Percentiles rank a stretch among this genome's conserved stretches.
Conservation (phyloP, 2,113 vertebrate species). For the Ploceus nigricollis region DNA sequence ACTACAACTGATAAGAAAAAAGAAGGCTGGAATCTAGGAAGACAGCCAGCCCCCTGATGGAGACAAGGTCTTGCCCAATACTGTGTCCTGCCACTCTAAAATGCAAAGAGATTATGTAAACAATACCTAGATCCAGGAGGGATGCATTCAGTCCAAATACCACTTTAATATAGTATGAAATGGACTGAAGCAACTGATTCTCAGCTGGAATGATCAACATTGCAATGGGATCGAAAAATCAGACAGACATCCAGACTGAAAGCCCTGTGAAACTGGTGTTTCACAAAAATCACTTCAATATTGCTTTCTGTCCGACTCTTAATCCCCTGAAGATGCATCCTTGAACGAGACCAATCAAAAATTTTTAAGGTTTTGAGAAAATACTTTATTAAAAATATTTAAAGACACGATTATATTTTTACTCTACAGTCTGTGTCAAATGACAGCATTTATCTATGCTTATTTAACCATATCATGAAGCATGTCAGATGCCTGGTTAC, state of each 20-base stretch:
- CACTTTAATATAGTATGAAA: background rate
- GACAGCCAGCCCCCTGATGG: background rate
- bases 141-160: background rate
- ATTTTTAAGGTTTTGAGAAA: background rate
- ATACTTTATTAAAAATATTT: background rate
- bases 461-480: background rate
- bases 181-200: background rate
- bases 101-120: background rate
- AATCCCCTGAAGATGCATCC: background rate
- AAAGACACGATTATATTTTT: background rate
- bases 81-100: background rate
- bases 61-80: background rate
- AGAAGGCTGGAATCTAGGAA: background rate
- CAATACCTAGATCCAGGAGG: background rate
- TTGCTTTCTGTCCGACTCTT: background rate
- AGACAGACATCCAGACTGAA: background rate
- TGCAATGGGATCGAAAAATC: background rate
- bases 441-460: background rate
- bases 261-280: background rate
- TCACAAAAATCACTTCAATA: background rate
- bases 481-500: background rate
- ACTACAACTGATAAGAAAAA: background rate
- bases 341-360: accelerated
- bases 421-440: background rate
- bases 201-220: background rate